phyloP scores from a whole-genome alignment of 1,140 invertebrate species.

The Scaptomyza montana region DNA sequence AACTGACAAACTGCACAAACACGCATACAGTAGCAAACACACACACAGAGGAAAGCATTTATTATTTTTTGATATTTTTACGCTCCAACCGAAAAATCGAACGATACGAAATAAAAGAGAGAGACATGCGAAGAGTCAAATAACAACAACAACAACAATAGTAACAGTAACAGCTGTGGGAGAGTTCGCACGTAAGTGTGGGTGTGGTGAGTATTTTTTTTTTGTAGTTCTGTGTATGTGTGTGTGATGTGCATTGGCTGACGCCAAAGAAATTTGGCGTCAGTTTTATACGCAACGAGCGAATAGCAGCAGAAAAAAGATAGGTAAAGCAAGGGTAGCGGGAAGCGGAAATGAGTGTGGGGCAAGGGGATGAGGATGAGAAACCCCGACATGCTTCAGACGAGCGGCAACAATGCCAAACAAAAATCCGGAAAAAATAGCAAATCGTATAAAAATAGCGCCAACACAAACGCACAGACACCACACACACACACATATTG shows the following conservation, averaged over 20 bases:
- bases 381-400: not conserved
- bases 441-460: conserved; percentile 78
- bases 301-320: conserved; percentile 24
- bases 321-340: conserved; percentile 27
- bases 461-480: conserved; percentile 54
- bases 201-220: conserved; percentile 7
- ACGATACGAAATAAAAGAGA: conserved; percentile 57
- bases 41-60: conserved; percentile 54
- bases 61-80: conserved; percentile 76
- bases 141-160: conserved; percentile 48
- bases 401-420: conserved; percentile 66
- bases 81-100: conserved; percentile 61
- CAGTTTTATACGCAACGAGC: conserved; percentile 65
- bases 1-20: conserved; percentile 69
- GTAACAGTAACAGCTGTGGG: conserved; percentile 20
- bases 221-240: not conserved
- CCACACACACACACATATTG: conserved; percentile 11
- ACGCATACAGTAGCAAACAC: conserved; percentile 4
- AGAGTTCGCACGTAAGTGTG: conserved; percentile 4
- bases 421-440: conserved; percentile 80
- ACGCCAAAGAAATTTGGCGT: conserved; percentile 81
- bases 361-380: not conserved
- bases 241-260: conserved; percentile 64
- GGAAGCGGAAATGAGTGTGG: not conserved
- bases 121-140: conserved; percentile 26